Percentiles rank a stretch among this genome's conserved stretches.
These are phyloP conservation scores for Dynastes hyllus DNA, from an alignment of 2,888 invertebrate species.

Conservation along the genomic window DNA sequence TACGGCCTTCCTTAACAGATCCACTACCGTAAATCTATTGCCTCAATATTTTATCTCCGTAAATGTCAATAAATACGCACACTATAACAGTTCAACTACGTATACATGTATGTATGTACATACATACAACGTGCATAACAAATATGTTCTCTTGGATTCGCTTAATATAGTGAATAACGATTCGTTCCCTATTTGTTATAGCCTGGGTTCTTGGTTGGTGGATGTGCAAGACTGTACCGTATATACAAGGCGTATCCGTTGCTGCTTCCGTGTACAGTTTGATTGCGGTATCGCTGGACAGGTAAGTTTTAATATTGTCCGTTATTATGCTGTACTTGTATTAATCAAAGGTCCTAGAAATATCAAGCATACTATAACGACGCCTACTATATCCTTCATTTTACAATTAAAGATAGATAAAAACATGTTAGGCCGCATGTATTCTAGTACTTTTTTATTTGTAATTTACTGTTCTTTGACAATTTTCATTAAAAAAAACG, in stretches of 20 bases:
- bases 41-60: slow-evolving; percentile 51
- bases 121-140: too few relatives aligned
- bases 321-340: background rate
- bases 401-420: too few relatives aligned
- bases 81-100: background rate
- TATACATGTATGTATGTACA: background rate
- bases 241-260: slow-evolving; percentile 95
- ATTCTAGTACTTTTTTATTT: too few relatives aligned
- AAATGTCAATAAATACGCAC: slow-evolving; percentile 24
- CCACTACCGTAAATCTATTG: slow-evolving; percentile 53
- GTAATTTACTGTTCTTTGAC: too few relatives aligned
- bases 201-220: slow-evolving; percentile 96
- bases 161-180: background rate
- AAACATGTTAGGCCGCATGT: too few relatives aligned
- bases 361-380: too few relatives aligned
- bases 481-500: too few relatives aligned
- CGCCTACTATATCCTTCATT: too few relatives aligned
- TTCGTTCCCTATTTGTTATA: slow-evolving; percentile 70
- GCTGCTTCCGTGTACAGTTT: slow-evolving; percentile 97
- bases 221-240: slow-evolving; percentile 97
- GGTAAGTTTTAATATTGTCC: slow-evolving; percentile 75
- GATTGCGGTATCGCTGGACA: slow-evolving; percentile 95
- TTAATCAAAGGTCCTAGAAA: too few relatives aligned
- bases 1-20: slow-evolving; percentile 52
- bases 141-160: background rate